Evolutionary conservation across 2,113 vertebrate species (phyloP), one percentile per base, ranked within the genome.

Genomic region (Otus sunia): DNA sequence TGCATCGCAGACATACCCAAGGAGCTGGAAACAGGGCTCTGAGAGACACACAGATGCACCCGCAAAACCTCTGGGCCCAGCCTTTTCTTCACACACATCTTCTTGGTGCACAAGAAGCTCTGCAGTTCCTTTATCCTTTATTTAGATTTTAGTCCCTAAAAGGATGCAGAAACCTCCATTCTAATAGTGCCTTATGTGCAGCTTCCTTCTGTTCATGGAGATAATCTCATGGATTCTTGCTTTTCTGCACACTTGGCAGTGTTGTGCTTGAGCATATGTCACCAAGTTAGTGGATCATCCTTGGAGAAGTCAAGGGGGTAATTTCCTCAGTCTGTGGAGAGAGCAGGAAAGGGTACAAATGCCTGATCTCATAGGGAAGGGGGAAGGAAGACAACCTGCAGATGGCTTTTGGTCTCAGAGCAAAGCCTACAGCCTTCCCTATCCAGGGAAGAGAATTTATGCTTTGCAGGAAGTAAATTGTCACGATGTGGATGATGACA

Each of bases 1-100:
- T 68, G 45, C n/a, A 6, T 2, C 0, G 1, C 36, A 26, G 34
- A 49, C 8, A 2, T 1, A 4, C 11, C 43, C 3, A 5, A 12
- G 32, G n/a, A 52, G 23, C 17, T 66, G 52, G 26, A 23, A 62
- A 82, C 21, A 22, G 47, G 47, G 21, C 17, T 50, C 47, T 50
- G 27, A 1, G 15, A 69, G 41, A 23, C 12, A 69, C 29, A 14
- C 0, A 2, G 12, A 11, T 4, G 8, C 15, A 79, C 20, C 37
- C 32, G 45, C n/a, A 86, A 86, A 41, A 59, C 5, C 21, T 14
- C 19, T 10, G 41, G 30, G 13, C 15, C 8, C 59, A 60, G 10
- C 10, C 32, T 74, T 78, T 75, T 12, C 69, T 45, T 66, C 52
- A 26, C 69, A 81, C 58, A 52, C 5, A 1, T 8, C 39, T 75